Evolutionary conservation across 2,113 vertebrate genomes (phyloP).

Genomic region (Herpetotheres cachinnans): DNA sequence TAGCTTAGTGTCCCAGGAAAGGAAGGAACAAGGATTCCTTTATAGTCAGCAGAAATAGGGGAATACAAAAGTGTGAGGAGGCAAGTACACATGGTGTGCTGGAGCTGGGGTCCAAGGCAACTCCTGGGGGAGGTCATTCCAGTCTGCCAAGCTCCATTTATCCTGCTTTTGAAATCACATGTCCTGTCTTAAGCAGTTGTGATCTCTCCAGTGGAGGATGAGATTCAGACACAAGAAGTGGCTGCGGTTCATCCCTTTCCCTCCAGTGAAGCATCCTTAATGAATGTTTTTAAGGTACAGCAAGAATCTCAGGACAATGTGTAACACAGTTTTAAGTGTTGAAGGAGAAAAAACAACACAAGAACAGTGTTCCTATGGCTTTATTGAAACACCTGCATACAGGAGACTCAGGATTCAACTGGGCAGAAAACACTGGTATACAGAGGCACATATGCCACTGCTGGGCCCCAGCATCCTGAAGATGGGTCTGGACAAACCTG

Average conservation of each 20-base stretch:
- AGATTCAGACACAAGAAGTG: background rate
- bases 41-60: background rate
- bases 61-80: background rate
- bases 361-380: background rate
- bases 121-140: background rate
- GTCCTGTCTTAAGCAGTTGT: background rate
- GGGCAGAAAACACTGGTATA: background rate
- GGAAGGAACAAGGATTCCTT: background rate
- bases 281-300: background rate
- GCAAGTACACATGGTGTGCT: rapidly evolving
- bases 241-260: rapidly evolving
- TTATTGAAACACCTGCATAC: background rate
- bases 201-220: background rate
- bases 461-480: background rate
- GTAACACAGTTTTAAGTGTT: background rate
- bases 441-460: background rate
- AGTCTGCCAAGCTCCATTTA: background rate
- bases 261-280: background rate
- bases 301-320: background rate
- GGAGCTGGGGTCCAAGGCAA: background rate
- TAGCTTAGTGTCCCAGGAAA: background rate
- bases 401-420: background rate
- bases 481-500: background rate
- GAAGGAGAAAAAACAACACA: background rate
- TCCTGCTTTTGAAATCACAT: background rate